Base-by-base conservation (phyloP, 2,113 vertebrate genomes). In the Tylochromis polylepis region DNA sequence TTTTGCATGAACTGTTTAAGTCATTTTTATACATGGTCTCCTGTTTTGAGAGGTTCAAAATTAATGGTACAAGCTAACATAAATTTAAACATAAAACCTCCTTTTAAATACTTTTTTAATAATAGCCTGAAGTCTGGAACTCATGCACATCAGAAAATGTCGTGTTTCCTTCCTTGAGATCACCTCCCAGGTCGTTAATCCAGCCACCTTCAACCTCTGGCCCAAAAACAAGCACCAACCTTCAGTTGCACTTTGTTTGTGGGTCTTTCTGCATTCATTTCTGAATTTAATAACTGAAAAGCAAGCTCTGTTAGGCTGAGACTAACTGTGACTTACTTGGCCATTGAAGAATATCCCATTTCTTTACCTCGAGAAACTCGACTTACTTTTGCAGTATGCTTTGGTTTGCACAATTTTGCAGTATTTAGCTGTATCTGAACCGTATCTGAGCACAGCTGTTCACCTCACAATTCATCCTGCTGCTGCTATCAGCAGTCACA, bases 11-110 rank as follows among this genome's bases (percentile, higher is more conserved):
- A 24, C 36, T 9, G 36, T 41, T 0, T 67, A 41, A 41, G 22
- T 0, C 67, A 49, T 46, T 75, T 0, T 75, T 16, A 18, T 29
- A 75, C 14, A 49, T 41, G 2, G 2, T 11, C 67, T 11, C 0
- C 5, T 27, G 22, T 43, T 46, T 72, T 75, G 15, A 75, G 67
- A 75, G 67, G 41, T 75, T 24, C 24, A 49, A 49, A 75, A 49
- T 75, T 49, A 75, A 49, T 49, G 41, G 67, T 41, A 75, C 41
- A 29, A 29, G 15, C 41, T 20, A 75, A 29, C 41, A 41, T 67
- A 67, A 41, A 41, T 41, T n/a, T 41, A 46, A 0, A 46, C 22
- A 46, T 24, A 46, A 18, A 72, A 43, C 14, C 38, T 72, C 22
- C 1, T 72, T 46, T 27, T 65, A 41, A 27, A 49, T 72, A 29